A percentile compares a stretch with the other conserved stretches of the same genome.
phyloP scores from a whole-genome alignment of 2,797 vertebrate genomes.

The Oreochromis mossambicus region DNA sequence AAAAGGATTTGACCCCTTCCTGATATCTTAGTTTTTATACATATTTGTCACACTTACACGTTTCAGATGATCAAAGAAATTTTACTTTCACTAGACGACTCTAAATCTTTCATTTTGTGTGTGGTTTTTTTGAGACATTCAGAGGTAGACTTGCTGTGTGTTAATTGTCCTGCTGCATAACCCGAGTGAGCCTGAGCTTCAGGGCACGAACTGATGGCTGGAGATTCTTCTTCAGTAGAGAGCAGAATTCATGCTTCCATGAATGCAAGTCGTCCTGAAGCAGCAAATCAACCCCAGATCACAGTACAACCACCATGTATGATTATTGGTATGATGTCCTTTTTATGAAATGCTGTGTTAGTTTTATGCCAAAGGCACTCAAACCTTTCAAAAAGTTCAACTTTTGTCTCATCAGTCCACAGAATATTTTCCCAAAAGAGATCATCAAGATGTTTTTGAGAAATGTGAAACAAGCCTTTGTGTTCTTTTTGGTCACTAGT shows the following conservation, averaged over 20 bases:
- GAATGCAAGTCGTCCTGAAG: neutral
- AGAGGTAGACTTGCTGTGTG: neutral
- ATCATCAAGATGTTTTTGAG: neutral
- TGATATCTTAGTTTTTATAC: neutral
- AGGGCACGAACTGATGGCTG: neutral
- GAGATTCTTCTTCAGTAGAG: neutral
- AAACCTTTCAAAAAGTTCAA: neutral
- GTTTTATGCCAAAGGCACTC: neutral
- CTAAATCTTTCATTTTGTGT: neutral
- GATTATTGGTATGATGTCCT: neutral
- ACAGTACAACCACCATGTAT: neutral
- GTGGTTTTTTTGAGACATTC: neutral
- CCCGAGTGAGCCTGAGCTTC: neutral
- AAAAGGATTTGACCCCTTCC: accelerated
- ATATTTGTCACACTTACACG: neutral
- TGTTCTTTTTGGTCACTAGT: neutral
- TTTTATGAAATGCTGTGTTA: neutral
- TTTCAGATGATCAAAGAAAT: neutral
- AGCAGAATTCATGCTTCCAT: neutral
- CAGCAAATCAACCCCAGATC: neutral
- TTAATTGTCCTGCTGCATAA: neutral
- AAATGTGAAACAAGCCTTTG: neutral
- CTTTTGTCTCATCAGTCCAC: neutral
- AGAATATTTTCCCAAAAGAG: neutral
- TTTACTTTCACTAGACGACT: neutral